Evolutionary conservation across 1,140 invertebrate genomes (phyloP), one percentile per base, ranked within the genome.

Genomic region (Ditylenchus dipsaci): DNA sequence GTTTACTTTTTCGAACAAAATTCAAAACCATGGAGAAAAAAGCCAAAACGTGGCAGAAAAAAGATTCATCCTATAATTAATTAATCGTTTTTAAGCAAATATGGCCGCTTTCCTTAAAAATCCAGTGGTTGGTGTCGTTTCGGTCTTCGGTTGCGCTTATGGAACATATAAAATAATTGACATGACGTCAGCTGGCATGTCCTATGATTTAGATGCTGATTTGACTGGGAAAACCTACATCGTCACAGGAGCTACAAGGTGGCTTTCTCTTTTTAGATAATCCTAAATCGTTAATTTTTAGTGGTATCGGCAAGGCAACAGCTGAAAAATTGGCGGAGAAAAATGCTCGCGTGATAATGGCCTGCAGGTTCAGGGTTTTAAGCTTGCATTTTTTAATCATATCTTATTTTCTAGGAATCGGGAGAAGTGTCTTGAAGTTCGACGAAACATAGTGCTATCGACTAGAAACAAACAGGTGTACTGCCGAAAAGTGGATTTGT

Each of bases 341-440:
- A 21, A 77, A 82, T 72, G 80, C 80, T 9, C 68, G 76, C 0
- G 80, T 81, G 1, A 79, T 81, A 45, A 81, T 81, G 80, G 80
- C 80, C 13, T 81, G 80, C 68, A 47, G 74, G 63, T 65, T 65
- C 13, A n/a, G 3, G 19, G 3, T 5, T 8, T 3, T 3, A n/a
- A 33, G 3, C 27, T 5, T 26, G 38, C 29, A 21, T 3, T 59
- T 26, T 33, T 64, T n/a, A 5, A 72, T 72, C 61, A 27, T 17
- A 69, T 30, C 26, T 56, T 72, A 13, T 59, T 27, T 57, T 53
- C 53, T 13, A 65, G 69, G 57, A 74, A 81, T 72, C 68, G 81
- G 1, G 76, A 82, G 21, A 81, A 83, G 53, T 82, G 80, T 67
- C 67, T 83, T 30, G 68, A 80, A 63, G 69, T 71, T 11, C 65